Evolutionary conservation across 2,113 vertebrate species (phyloP), one percentile per base, ranked within the genome.

Genomic region (Dipodomys merriami): DNA sequence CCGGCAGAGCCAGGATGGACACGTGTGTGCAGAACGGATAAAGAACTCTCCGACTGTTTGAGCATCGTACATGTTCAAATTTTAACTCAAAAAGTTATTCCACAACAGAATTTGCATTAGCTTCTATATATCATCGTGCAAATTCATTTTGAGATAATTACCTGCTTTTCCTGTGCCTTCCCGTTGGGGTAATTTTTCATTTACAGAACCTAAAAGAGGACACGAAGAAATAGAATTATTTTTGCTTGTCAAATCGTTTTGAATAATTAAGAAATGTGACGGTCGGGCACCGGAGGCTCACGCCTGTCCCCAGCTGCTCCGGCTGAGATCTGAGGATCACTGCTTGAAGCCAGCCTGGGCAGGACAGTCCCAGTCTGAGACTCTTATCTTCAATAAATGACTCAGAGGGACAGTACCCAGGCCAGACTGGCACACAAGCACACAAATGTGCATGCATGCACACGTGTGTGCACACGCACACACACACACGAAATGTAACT

Each of bases 131-230:
- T 1, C 60, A 25, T 3, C n/a, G 2, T 0, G 9, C 44, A 83
- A 65, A 30, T 67, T 65, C 13, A 83, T 60, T 11, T 85, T 85
- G 93, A 97, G 96, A 97, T 96, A 98, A 98, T 98, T 99, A 99
- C 99, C 99, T 99, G 98, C 49, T 98, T 98, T 99, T 96, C 99
- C 99, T 25, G 99, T 49, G 65, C 98, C 99, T 97, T 99, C 99
- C 96, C 98, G 97, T 53, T 98, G 98, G 9, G 98, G 98, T 0
- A 98, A 71, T 93, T 98, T 99, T 83, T 99, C 99, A 83, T 97
- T 98, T 95, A 98, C 90, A 33, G 99, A 99, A 83, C 99, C 99
- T 99, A 71, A 18, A 96, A 74, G 71, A 78, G 23, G 84, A 91
- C 87, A 95, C 92, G 0, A 49, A 94, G 88, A 5, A 68, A 33